These are phyloP conservation scores for Xiphorhynchus elegans DNA, from an alignment of 2,113 vertebrate species.

Conservation along the genomic window DNA sequence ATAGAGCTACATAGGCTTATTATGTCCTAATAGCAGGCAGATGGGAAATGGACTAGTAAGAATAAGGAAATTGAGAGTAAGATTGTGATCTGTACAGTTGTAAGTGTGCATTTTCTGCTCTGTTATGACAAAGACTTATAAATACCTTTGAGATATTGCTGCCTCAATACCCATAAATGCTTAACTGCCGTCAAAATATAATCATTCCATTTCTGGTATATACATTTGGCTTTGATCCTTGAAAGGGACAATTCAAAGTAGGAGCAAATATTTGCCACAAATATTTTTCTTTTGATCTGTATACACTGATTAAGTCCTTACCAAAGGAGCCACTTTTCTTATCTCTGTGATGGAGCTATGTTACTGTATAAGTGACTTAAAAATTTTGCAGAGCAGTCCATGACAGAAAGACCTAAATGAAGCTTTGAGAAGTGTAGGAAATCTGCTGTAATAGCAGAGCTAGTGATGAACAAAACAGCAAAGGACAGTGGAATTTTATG, in stretches of 20 bases:
- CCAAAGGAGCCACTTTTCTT: neutral
- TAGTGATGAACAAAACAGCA: neutral
- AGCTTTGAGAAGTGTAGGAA: neutral
- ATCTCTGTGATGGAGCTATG: neutral
- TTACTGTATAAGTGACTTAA: neutral
- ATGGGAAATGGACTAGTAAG: neutral
- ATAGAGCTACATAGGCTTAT: neutral
- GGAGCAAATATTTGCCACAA: neutral
- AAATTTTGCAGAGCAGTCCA: neutral
- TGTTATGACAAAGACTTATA: neutral
- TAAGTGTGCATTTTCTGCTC: neutral
- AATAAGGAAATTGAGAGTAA: neutral
- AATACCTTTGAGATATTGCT: neutral
- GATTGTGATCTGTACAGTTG: neutral
- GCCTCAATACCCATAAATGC: neutral
- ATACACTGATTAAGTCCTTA: neutral
- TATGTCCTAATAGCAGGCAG: neutral
- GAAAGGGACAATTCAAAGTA: neutral
- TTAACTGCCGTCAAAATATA: neutral
- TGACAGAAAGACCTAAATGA: neutral
- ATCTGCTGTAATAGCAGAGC: neutral
- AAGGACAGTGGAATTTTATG: neutral
- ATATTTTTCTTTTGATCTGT: neutral
- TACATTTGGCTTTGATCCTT: neutral
- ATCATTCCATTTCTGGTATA: neutral